A percentile compares a stretch with the other conserved stretches of the same genome.
Conservation (phyloP, 2,888 invertebrate species). For the Lepidocyrtoides sp. region DNA sequence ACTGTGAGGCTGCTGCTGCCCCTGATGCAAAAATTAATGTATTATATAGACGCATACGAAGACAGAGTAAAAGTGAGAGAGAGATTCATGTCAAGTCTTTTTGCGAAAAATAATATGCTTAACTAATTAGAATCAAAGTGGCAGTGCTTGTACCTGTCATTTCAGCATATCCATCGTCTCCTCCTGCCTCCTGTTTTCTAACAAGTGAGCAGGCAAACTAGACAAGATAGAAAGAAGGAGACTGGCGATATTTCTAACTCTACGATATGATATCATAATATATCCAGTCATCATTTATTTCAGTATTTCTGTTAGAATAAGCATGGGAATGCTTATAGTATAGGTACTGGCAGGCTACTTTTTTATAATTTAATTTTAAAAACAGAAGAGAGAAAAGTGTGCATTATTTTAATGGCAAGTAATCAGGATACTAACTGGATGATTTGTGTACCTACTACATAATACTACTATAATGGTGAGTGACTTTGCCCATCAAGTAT, state of each 20-base stretch:
- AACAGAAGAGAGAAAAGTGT: conserved; percentile 31
- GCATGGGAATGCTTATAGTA: background rate
- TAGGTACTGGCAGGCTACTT: background rate
- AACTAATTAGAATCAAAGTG: conserved; percentile 79
- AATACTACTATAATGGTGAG: too few relatives aligned
- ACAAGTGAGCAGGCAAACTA: conserved; percentile 14
- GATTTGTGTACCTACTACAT: too few relatives aligned
- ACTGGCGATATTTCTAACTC: conserved; percentile 39
- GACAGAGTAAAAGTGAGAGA: conserved; percentile 44
- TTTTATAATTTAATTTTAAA: conserved; percentile 37
- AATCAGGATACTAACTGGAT: background rate
- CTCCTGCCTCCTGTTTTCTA: conserved; percentile 49
- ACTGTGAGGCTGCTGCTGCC: conserved; percentile 69
- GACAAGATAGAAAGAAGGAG: background rate
- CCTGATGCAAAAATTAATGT: conserved; percentile 32
- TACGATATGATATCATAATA: conserved; percentile 24
- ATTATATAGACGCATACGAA: background rate
- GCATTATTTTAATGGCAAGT: conserved; percentile 44
- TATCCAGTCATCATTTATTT: conserved; percentile 38
- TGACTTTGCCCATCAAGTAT: conserved; percentile 35
- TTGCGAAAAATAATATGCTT: conserved; percentile 78
- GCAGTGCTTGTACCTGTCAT: conserved; percentile 80
- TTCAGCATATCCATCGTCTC: conserved; percentile 65
- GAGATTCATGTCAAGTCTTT: conserved; percentile 57
- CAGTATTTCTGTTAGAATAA: background rate